Evolutionary conservation across 2,888 invertebrate genomes (phyloP).

Genomic region (Galerucella nymphaeae): DNA sequence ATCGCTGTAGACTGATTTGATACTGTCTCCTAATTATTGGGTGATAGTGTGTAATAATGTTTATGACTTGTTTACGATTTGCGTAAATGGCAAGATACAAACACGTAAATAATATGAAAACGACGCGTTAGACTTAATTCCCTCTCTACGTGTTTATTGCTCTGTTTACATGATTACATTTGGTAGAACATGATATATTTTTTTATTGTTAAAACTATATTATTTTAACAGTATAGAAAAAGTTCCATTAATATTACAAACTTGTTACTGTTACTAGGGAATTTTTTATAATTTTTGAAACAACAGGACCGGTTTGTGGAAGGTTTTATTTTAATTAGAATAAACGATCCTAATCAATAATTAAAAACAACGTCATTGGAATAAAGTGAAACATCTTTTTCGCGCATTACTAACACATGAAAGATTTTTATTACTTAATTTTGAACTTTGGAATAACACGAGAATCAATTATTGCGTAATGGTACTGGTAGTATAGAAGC

Average conservation of each 20-base stretch:
- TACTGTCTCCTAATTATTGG: no score
- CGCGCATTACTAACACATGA: background rate
- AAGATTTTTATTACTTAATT: background rate
- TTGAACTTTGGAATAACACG: background rate
- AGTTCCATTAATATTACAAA: background rate
- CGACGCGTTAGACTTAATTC: background rate
- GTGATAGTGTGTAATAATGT: background rate
- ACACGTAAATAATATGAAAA: background rate
- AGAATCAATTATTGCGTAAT: background rate
- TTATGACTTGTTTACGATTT: background rate
- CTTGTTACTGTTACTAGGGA: background rate
- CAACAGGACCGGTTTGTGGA: background rate
- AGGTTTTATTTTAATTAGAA: background rate
- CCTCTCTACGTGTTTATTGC: background rate
- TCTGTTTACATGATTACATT: background rate
- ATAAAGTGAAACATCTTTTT: background rate
- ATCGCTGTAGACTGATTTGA: background rate
- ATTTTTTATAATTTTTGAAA: background rate
- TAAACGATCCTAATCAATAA: no score
- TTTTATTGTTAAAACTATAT: background rate
- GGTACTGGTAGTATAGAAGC: background rate
- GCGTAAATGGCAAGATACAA: background rate
- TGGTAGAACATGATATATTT: background rate
- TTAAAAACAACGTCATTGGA: no score
- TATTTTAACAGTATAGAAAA: background rate